Evolutionary conservation across 2,113 vertebrate genomes (phyloP), one percentile per base, ranked within the genome.

Genomic region (Bujurquina vittata): DNA sequence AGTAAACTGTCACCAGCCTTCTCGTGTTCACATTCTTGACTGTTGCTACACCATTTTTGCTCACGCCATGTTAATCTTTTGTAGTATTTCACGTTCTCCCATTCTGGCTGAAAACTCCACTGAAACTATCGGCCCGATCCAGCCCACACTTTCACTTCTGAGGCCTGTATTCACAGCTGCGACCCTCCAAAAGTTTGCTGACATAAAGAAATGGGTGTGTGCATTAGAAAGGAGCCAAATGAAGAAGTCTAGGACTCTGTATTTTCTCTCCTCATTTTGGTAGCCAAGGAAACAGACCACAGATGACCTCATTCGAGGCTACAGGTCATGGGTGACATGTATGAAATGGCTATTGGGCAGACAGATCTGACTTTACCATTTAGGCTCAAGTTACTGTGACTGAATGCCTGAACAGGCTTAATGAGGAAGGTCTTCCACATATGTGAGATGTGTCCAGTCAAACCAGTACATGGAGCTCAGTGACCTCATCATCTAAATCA

Each of bases 241-340:
- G 72, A 65, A 73, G 77, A 43, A 69, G 81, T 67, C 46, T 40
- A 57, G 79, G 58, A 43, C 54, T 58, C n/a, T 26, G 59, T 52
- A 1, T 74, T 67, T 49, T 49, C 79, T 60, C 75, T 81, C 56
- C 56, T 77, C 15, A 33, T 77, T 79, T 85, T 40, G 1, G 91
- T 94, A 57, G 74, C 89, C 90, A 92, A 77, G 86, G 86, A 94
- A 88, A 93, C 85, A 74, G 35, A 83, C 73, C 82, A 87, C 87
- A 74, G 81, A 87, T 80, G 87, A 52, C 81, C 55, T 87, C 60
- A 84, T 46, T 74, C 10, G 18, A 85, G 94, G 93, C 92, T n/a
- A 88, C 26, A 83, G 85, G 84, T 93, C 72, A 85, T 1, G 57
- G 78, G 40, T 89, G 86, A 90, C 82, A 65, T 75, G 60, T 85